Conservation (phyloP, 2,113 vertebrate species). For the Lynx canadensis region DNA sequence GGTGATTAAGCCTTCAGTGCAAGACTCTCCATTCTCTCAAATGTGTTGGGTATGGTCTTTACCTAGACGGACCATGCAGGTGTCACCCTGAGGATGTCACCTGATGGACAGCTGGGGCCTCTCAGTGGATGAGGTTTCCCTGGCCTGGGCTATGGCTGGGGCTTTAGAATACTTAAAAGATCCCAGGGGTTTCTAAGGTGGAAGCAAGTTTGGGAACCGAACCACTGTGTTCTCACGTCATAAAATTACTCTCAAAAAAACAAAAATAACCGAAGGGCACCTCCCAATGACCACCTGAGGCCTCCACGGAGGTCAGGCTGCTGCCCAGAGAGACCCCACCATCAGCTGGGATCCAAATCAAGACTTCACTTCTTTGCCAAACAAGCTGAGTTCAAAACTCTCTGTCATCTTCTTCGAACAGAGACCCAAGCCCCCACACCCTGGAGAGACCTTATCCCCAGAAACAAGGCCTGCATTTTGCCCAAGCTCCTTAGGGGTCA, state of each 20-base stretch:
- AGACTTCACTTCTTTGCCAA: neutral
- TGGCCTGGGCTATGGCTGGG: fast-evolving
- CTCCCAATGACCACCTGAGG: neutral
- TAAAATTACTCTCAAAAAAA: neutral
- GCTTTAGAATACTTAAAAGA: neutral
- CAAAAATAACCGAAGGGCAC: no score
- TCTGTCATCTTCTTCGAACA: neutral
- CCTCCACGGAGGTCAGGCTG: neutral
- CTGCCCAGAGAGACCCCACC: neutral
- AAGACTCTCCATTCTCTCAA: fast-evolving
- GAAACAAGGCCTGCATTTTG: neutral
- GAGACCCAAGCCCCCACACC: neutral
- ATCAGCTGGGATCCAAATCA: neutral
- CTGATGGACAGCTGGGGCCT: fast-evolving
- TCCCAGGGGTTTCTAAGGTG: neutral
- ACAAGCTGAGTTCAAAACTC: neutral
- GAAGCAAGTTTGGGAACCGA: neutral
- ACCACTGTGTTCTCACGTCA: neutral
- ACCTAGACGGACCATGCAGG: fast-evolving
- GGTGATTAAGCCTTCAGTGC: fast-evolving
- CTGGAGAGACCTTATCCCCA: neutral
- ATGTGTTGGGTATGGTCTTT: fast-evolving
- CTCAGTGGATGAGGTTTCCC: fast-evolving
- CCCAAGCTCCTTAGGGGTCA: neutral
- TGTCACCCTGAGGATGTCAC: fast-evolving